Percentiles rank a stretch among this genome's conserved stretches.
Evolutionary conservation across 2,113 vertebrate species (phyloP).

Genomic region (Macaca nemestrina): DNA sequence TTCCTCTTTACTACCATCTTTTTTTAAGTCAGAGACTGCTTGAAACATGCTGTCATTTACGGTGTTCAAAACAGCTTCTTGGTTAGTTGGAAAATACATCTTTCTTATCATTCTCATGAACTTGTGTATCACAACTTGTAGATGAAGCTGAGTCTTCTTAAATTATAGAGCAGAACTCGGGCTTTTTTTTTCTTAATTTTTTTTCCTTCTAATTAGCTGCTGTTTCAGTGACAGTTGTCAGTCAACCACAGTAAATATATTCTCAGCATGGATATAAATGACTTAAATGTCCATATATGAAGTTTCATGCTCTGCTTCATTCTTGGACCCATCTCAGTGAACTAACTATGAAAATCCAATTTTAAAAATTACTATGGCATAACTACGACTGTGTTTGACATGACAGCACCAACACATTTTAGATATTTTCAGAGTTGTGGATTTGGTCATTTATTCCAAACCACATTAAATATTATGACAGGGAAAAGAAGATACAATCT

Average conservation of each 20-base stretch:
- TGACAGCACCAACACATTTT: constrained; percentile 20
- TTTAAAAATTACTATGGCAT: constrained; percentile 34
- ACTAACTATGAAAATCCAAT: constrained; percentile 45
- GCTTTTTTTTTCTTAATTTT: not conserved
- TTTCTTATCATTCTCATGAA: not conserved
- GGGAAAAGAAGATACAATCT: not conserved
- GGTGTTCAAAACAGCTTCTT: not conserved
- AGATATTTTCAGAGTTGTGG: not conserved
- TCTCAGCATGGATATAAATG: not conserved
- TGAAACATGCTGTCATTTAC: constrained; percentile 14
- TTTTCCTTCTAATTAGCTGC: constrained; percentile 46
- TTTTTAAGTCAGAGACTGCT: not conserved
- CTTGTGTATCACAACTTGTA: not conserved
- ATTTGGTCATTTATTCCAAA: constrained; percentile 15
- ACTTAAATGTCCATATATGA: constrained; percentile 18
- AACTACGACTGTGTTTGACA: not conserved
- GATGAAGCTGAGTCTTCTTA: not conserved
- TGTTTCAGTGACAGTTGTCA: constrained; percentile 32
- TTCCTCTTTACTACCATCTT: not conserved
- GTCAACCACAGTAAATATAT: constrained; percentile 36
- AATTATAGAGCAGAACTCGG: not conserved
- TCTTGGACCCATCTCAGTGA: constrained; percentile 47
- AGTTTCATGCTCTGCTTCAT: not conserved
- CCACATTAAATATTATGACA: constrained; percentile 47
- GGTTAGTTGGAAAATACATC: not conserved